These are phyloP conservation scores for Melangyna quadrimaculata DNA, from an alignment of 2,888 invertebrate species.

Conservation along the genomic window DNA sequence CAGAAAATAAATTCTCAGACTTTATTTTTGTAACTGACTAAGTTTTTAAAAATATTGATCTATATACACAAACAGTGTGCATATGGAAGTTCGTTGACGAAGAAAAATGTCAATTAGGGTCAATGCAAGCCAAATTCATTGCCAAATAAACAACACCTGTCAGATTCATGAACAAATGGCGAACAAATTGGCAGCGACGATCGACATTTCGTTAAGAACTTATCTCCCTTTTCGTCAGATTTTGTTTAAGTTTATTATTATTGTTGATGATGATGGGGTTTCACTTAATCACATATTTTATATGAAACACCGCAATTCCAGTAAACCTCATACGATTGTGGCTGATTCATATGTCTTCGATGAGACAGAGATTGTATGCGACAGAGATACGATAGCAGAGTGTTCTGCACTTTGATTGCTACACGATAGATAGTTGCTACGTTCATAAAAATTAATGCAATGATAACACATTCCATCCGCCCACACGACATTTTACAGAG, in stretches of 20 bases:
- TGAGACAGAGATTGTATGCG: no score
- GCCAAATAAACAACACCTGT: slow-evolving; percentile 41
- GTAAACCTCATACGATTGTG: background rate
- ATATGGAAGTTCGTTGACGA: background rate
- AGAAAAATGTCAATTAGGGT: background rate
- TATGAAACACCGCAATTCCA: background rate
- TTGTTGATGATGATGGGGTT: background rate
- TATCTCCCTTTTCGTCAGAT: background rate
- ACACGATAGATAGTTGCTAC: no score
- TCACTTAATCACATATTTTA: background rate
- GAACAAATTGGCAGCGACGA: background rate
- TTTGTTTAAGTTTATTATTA: background rate
- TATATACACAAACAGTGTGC: no score
- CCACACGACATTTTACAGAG: background rate
- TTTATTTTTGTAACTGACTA: slow-evolving; percentile 18
- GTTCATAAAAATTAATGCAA: slow-evolving; percentile 4
- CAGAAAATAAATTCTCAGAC: slow-evolving; percentile 4
- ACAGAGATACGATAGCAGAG: slow-evolving; percentile 17
- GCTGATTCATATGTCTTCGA: background rate
- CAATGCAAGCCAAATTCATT: background rate
- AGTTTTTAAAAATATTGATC: background rate
- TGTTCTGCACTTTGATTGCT: background rate
- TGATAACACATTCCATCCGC: background rate
- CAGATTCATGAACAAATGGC: slow-evolving; percentile 11
- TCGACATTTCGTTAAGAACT: background rate